Conservation (phyloP, 2,888 invertebrate genomes). For the Camponotus fellah region DNA sequence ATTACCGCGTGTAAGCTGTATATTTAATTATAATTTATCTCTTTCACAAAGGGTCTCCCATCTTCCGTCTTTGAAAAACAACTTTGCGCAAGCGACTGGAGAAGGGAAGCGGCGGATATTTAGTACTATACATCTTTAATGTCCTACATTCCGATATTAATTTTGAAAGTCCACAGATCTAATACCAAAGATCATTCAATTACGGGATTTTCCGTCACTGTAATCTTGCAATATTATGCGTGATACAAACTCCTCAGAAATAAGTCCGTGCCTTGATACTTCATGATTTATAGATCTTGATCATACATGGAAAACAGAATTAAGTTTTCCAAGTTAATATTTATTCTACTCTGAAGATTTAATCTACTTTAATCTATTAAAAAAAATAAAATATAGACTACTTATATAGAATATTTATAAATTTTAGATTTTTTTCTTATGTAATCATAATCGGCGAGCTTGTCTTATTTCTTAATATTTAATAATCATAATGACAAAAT, state of each 20-base stretch:
- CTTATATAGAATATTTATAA: background rate
- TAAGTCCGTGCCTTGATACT: background rate
- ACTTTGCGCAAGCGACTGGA: background rate
- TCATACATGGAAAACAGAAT: background rate
- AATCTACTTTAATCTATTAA: background rate
- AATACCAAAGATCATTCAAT: background rate
- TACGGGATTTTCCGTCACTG: background rate
- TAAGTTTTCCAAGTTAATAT: background rate
- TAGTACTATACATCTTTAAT: conserved; percentile 24
- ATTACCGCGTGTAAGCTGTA: conserved; percentile 8
- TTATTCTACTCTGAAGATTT: background rate
- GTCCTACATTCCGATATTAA: conserved; percentile 38
- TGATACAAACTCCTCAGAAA: background rate
- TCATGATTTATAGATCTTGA: background rate
- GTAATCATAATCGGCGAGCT: background rate
- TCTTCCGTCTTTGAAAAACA: conserved; percentile 31
- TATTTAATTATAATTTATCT: conserved; percentile 50
- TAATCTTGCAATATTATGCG: background rate
- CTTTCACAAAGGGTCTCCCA: conserved; percentile 2
- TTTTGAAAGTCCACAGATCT: background rate
- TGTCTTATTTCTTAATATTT: background rate
- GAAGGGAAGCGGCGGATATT: conserved; percentile 15
- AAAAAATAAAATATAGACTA: background rate
- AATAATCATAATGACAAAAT: background rate
- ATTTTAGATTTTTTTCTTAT: background rate